Conservation (phyloP, 2,888 invertebrate species). For the Julus scandinavius region DNA sequence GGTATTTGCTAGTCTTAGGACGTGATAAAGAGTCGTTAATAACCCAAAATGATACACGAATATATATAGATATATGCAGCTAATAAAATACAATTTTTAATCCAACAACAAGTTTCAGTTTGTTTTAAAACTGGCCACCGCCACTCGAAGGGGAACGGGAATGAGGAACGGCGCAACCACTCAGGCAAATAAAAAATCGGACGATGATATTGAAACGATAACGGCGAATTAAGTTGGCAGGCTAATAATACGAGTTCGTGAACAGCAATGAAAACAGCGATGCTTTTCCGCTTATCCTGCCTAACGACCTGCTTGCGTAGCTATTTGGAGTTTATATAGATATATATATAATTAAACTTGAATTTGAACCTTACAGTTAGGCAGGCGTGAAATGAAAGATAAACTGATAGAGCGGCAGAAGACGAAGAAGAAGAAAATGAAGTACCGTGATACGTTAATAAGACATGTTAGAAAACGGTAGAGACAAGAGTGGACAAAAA, state of each 20-base stretch:
- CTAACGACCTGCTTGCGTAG: not conserved
- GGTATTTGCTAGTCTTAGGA: slow-evolving; percentile 31
- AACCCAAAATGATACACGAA: slow-evolving; percentile 44
- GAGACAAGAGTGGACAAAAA: slow-evolving; percentile 18
- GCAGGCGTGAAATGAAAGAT: slow-evolving; percentile 24
- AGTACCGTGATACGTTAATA: slow-evolving; percentile 12
- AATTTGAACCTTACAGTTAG: slow-evolving; percentile 23
- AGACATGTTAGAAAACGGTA: slow-evolving; percentile 18
- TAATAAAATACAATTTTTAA: slow-evolving; percentile 49
- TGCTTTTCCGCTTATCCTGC: not conserved
- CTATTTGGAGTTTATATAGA: not conserved
- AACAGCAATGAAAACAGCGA: not conserved
- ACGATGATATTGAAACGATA: not conserved
- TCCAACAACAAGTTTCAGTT: slow-evolving; percentile 47
- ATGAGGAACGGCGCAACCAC: slow-evolving; percentile 29
- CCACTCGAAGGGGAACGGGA: slow-evolving; percentile 10
- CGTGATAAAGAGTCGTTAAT: not conserved
- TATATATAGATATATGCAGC: slow-evolving; percentile 50
- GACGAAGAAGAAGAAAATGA: slow-evolving; percentile 28
- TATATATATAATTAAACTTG: slow-evolving; percentile 19
- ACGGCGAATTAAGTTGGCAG: not conserved
- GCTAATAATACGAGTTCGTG: not conserved
- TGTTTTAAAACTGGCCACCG: slow-evolving; percentile 22
- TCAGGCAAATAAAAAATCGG: not conserved
- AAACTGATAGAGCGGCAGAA: not conserved